Conservation (phyloP, 2,888 invertebrate species). For the Copidosoma aretas region DNA sequence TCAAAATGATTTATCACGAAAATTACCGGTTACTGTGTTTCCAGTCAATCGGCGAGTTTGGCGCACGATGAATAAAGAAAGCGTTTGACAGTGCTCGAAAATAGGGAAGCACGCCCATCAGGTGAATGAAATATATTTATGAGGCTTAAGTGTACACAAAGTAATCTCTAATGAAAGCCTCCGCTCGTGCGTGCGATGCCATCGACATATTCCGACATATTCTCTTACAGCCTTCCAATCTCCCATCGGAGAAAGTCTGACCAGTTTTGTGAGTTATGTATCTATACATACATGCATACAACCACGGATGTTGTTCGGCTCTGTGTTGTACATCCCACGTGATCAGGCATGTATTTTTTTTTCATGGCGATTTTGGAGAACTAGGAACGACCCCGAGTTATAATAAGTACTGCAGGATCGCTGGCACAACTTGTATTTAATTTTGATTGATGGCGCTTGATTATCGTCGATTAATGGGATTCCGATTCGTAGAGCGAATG, state of each 20-base stretch:
- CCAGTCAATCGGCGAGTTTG: neutral
- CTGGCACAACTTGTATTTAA: constrained; percentile 7
- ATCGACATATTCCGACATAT: constrained; percentile 5
- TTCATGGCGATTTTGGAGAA: neutral
- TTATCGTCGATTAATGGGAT: constrained; percentile 2
- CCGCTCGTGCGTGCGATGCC: constrained; percentile 17
- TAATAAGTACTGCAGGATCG: neutral
- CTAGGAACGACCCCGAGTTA: neutral
- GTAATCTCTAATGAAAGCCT: constrained; percentile 30
- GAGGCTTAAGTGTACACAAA: constrained; percentile 28
- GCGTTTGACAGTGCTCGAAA: constrained; percentile 11
- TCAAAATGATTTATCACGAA: constrained; percentile 23
- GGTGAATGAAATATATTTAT: constrained; percentile 27
- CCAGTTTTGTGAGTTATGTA: constrained; percentile 31
- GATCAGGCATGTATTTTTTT: neutral
- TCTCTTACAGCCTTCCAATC: neutral
- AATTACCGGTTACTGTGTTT: constrained; percentile 22
- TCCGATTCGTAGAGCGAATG: too few relatives aligned
- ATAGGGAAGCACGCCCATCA: constrained; percentile 16
- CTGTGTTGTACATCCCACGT: neutral
- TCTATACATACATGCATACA: neutral
- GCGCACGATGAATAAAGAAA: neutral
- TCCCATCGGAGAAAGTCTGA: neutral
- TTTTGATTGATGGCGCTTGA: constrained; percentile 15
- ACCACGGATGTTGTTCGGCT: neutral